These are phyloP conservation scores for Aphelenchoides fujianensis DNA, from an alignment of 1,140 invertebrate genomes.

Conservation along the genomic window DNA sequence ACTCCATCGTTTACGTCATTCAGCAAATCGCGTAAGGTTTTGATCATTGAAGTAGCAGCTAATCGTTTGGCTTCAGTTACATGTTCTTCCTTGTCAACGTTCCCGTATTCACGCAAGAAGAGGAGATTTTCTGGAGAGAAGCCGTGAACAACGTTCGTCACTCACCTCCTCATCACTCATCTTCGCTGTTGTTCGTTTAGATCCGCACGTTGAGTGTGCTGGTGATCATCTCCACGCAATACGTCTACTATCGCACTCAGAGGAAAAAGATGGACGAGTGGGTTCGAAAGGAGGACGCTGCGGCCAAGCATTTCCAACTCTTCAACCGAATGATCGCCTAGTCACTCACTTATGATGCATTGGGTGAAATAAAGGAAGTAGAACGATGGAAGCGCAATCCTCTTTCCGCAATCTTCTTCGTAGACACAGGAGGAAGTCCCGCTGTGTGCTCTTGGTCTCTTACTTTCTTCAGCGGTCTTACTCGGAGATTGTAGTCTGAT, in stretches of 20 bases:
- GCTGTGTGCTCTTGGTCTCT: no score
- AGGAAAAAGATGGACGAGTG: no score
- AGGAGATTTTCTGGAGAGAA: background rate
- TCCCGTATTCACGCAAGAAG: background rate
- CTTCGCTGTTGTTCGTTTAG: no score
- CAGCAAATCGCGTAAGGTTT: background rate
- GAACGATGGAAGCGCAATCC: background rate
- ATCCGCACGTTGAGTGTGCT: background rate
- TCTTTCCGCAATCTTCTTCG: no score
- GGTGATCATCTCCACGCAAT: background rate
- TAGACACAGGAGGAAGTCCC: no score
- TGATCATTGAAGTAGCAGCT: no score
- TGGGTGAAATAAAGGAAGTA: background rate
- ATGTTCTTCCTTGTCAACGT: background rate
- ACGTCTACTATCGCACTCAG: no score
- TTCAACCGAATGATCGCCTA: background rate
- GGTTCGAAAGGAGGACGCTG: background rate
- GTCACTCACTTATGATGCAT: no score
- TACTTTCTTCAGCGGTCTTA: no score
- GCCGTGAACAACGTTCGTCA: background rate
- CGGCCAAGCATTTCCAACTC: background rate
- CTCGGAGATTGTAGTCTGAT: no score
- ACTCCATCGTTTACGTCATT: background rate
- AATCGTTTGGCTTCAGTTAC: no score
- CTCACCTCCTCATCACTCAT: no score